These are phyloP conservation scores for Psittacula derbiana DNA, from an alignment of 2,797 vertebrate species.

Conservation along the genomic window DNA sequence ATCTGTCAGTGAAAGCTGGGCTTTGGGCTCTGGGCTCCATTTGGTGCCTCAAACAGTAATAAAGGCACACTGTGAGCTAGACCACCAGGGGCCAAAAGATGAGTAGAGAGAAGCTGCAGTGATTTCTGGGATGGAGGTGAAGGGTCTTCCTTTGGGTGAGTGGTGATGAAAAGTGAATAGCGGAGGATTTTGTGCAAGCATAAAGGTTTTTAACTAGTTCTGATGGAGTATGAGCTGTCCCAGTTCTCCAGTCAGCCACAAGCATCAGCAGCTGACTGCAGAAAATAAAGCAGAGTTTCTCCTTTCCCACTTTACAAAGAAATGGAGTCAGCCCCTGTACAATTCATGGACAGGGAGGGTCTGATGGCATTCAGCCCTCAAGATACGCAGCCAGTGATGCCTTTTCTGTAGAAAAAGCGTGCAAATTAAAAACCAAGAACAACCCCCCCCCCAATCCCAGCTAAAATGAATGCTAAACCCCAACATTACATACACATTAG, in stretches of 20 bases:
- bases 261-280: neutral
- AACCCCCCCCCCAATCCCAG: accelerated
- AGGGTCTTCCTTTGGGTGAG: neutral
- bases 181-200: neutral
- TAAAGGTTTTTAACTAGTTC: neutral
- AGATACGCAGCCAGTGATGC: neutral
- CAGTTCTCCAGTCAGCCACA: neutral
- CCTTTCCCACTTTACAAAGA: neutral
- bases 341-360: neutral
- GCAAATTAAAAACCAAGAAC: neutral
- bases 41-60: neutral
- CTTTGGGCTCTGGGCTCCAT: neutral
- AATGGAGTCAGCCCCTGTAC: neutral
- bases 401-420: neutral
- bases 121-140: neutral
- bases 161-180: neutral
- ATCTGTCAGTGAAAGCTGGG: neutral
- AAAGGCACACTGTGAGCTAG: neutral
- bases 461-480: neutral
- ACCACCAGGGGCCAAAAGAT: neutral
- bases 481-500: neutral
- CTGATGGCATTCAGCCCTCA: neutral
- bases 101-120: neutral
- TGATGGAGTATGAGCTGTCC: neutral
- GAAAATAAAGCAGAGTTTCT: neutral